Evolutionary conservation across 2,113 vertebrate species (phyloP).

Genomic region (Hippocampus comes): DNA sequence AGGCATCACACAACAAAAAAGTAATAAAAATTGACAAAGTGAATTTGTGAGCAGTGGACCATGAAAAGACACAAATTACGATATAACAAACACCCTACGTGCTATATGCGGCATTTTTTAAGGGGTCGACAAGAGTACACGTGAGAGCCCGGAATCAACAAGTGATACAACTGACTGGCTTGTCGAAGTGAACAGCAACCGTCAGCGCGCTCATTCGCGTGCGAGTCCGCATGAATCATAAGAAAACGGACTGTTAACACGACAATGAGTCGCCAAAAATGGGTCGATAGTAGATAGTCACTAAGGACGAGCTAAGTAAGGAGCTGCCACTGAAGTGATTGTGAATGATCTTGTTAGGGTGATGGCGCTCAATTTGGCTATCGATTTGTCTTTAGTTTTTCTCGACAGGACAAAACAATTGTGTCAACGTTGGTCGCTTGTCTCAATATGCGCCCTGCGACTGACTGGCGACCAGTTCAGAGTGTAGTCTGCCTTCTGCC

Average conservation of each 20-base stretch:
- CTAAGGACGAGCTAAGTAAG: slow-evolving; percentile 43
- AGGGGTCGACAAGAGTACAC: slow-evolving; percentile 23
- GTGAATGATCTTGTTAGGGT: slow-evolving; percentile 35
- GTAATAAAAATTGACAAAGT: too few species aligned
- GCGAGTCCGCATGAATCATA: neutral
- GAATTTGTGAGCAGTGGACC: too few species aligned
- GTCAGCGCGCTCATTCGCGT: neutral
- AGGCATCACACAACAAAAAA: too few species aligned
- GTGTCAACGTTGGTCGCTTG: slow-evolving; percentile 2
- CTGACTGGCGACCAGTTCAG: too few species aligned
- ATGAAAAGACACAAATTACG: too few species aligned
- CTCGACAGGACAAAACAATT: slow-evolving; percentile 9
- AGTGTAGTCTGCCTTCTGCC: too few species aligned
- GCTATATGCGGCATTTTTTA: too few species aligned
- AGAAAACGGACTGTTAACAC: neutral
- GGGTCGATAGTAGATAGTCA: slow-evolving; percentile 33
- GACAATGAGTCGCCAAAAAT: neutral
- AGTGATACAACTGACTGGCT: slow-evolving; percentile 32
- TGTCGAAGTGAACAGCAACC: too few species aligned
- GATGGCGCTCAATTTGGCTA: slow-evolving; percentile 7
- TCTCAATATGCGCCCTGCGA: too few species aligned
- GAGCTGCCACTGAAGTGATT: slow-evolving; percentile 26
- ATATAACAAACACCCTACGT: too few species aligned
- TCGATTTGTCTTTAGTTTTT: slow-evolving; percentile 38
- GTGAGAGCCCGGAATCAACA: slow-evolving; percentile 49